Percentiles rank a stretch among this genome's conserved stretches.
Evolutionary conservation across 2,888 invertebrate species (phyloP).

Genomic region (Anoplius nigerrimus): DNA sequence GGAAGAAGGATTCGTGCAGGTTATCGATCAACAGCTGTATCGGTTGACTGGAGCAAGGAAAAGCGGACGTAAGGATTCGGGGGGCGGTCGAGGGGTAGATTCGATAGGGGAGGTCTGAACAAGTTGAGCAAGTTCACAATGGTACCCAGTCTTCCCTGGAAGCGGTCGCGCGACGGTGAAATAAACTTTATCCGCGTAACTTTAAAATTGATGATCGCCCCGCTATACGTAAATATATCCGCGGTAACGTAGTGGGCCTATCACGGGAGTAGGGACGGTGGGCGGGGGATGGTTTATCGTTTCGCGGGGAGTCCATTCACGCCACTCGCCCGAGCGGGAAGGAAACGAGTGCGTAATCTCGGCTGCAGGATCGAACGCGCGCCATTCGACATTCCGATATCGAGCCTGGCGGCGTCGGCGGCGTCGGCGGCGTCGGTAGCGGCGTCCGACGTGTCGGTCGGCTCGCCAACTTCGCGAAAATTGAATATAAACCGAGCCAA

Average conservation of each 20-base stretch:
- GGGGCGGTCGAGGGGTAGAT: slow-evolving; percentile 13
- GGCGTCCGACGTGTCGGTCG: not conserved
- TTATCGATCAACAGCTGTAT: no score
- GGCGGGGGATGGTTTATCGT: slow-evolving; percentile 43
- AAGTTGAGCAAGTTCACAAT: slow-evolving; percentile 65
- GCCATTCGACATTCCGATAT: not conserved
- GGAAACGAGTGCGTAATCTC: slow-evolving; percentile 22
- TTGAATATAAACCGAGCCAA: no score
- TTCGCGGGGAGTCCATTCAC: slow-evolving; percentile 18
- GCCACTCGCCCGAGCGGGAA: not conserved
- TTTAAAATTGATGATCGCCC: slow-evolving; percentile 67
- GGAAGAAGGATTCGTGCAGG: no score
- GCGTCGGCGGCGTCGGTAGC: no score
- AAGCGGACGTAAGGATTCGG: slow-evolving; percentile 8
- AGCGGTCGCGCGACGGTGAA: slow-evolving; percentile 33
- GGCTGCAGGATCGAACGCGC: slow-evolving; percentile 5
- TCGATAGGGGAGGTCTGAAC: slow-evolving; percentile 34
- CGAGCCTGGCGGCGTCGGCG: no score
- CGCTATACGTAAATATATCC: slow-evolving; percentile 54
- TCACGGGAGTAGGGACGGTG: no score
- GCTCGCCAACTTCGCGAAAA: no score
- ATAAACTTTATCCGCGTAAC: slow-evolving; percentile 66
- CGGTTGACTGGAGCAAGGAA: no score
- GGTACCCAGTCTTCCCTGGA: slow-evolving; percentile 48
- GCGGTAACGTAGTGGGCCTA: slow-evolving; percentile 39